These are phyloP conservation scores for Laticauda laticaudata DNA, from an alignment of 2,113 vertebrate genomes.

Conservation along the genomic window DNA sequence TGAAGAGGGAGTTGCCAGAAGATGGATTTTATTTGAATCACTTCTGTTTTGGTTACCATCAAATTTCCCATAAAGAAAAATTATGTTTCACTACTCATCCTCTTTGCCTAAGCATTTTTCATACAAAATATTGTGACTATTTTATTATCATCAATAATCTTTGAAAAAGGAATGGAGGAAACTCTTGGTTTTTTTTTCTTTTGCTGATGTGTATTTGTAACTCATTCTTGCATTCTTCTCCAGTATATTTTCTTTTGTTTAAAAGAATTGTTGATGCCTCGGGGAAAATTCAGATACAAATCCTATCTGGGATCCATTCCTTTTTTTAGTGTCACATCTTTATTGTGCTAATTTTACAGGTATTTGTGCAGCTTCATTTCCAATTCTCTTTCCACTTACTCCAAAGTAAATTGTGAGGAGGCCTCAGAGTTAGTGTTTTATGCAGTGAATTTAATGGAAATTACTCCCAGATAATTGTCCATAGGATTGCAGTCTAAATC, in stretches of 20 bases:
- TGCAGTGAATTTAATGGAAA: neutral
- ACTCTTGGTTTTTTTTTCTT: neutral
- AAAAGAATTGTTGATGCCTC: constrained; percentile 40
- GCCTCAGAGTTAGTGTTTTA: neutral
- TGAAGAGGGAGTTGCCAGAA: neutral
- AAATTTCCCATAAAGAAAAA: neutral
- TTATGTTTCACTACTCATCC: neutral
- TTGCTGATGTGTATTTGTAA: neutral
- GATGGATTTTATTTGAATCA: neutral
- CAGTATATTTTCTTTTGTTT: constrained; percentile 18
- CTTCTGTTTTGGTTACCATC: constrained; percentile 1
- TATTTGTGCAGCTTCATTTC: rapidly evolving
- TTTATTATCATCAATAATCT: neutral
- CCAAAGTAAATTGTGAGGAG: neutral
- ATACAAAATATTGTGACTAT: neutral
- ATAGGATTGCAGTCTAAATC: neutral
- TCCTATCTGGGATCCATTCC: constrained; percentile 33
- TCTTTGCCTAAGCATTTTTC: neutral
- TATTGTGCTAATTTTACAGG: neutral
- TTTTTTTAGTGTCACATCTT: neutral
- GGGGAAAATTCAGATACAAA: constrained; percentile 37
- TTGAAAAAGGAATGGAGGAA: constrained; percentile 4
- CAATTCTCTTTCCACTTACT: neutral
- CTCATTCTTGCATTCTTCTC: constrained; percentile 8
- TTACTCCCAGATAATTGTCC: neutral